Percentiles rank a stretch among this genome's conserved stretches.
phyloP scores from a whole-genome alignment of 1,140 invertebrate species.

The Sinonovacula constricta region DNA sequence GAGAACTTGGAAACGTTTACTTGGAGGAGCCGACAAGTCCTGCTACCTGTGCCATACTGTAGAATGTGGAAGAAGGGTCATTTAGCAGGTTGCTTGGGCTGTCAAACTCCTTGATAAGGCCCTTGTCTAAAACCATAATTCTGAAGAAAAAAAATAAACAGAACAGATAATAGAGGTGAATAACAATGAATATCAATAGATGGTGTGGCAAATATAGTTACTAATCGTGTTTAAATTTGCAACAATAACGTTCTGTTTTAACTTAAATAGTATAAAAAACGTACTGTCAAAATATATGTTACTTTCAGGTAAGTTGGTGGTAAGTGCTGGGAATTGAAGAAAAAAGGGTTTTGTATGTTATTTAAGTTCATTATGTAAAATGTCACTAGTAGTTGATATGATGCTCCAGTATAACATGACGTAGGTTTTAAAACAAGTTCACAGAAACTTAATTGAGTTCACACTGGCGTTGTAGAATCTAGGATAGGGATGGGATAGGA shows the following conservation, averaged over 20 bases:
- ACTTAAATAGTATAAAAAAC: background rate
- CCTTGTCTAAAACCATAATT: constrained; percentile 93
- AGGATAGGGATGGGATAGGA: too few relatives aligned
- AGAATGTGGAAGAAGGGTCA: constrained; percentile 38
- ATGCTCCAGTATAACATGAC: too few relatives aligned
- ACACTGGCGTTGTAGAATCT: too few relatives aligned
- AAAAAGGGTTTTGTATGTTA: too few relatives aligned
- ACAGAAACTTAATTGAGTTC: too few relatives aligned
- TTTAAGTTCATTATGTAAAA: too few relatives aligned
- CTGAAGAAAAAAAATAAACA: constrained; percentile 77
- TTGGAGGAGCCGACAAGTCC: constrained; percentile 1
- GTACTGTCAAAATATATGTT: too few relatives aligned
- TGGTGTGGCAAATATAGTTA: background rate
- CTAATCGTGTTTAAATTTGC: background rate
- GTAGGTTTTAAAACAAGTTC: too few relatives aligned
- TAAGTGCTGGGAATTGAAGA: too few relatives aligned
- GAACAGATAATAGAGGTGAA: background rate
- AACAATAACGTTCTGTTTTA: background rate
- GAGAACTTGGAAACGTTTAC: background rate
- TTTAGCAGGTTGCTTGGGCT: constrained; percentile 69
- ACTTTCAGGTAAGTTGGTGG: too few relatives aligned
- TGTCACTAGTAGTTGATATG: too few relatives aligned
- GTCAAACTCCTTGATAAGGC: constrained; percentile 79
- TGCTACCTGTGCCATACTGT: constrained; percentile 22
- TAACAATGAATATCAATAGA: background rate